A percentile compares a stretch with the other conserved stretches of the same genome.
These are phyloP conservation scores for Yponomeuta sedellus DNA, from an alignment of 2,888 invertebrate genomes.

Conservation along the genomic window DNA sequence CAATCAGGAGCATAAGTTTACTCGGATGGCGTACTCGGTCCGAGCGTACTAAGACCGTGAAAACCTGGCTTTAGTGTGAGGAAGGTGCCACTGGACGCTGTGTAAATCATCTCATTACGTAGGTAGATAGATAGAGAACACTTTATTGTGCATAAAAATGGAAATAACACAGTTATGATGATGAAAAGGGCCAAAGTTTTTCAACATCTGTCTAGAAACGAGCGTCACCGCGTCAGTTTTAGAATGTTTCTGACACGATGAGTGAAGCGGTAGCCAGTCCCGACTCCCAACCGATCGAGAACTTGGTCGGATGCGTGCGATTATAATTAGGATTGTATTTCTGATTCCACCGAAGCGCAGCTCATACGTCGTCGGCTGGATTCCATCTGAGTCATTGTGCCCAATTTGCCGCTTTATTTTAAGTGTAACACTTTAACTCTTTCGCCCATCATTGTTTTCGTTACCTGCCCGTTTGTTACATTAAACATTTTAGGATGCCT, in stretches of 20 bases:
- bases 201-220: not conserved
- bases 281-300: constrained; percentile 67
- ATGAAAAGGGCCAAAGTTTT: not conserved
- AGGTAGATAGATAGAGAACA: too few species aligned
- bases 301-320: constrained; percentile 73
- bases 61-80: too few species aligned
- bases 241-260: not conserved
- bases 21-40: too few species aligned
- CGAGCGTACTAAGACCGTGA: too few species aligned
- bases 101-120: too few species aligned
- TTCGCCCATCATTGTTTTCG: constrained; percentile 62
- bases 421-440: constrained; percentile 66
- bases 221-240: not conserved
- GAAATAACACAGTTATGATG: too few species aligned
- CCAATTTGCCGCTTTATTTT: constrained; percentile 74
- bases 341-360: constrained; percentile 73
- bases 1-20: too few species aligned
- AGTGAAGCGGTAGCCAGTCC: constrained; percentile 41
- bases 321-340: constrained; percentile 77
- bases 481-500: not conserved
- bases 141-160: too few species aligned
- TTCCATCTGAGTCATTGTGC: constrained; percentile 77
- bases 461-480: constrained; percentile 26
- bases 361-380: constrained; percentile 69
- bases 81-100: too few species aligned